Percentiles rank a stretch among this genome's conserved stretches.
Evolutionary conservation across 2,797 vertebrate genomes (phyloP).

Genomic region (Sebastes melanostomus): DNA sequence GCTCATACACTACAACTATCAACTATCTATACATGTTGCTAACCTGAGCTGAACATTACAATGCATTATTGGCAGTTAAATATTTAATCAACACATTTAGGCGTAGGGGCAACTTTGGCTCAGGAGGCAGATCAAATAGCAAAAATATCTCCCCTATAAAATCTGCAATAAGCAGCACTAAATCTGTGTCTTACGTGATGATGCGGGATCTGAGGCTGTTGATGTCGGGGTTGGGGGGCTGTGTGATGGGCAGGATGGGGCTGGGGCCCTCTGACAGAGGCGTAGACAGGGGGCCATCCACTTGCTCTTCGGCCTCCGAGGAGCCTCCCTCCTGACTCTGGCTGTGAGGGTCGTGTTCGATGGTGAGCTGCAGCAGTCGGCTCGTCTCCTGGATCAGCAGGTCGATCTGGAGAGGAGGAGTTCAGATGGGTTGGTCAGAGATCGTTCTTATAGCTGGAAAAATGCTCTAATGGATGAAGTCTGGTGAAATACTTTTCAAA

Average conservation of each 20-base stretch:
- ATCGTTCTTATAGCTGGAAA: background rate
- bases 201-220: slow-evolving; percentile 77
- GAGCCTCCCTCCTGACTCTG: slow-evolving; percentile 58
- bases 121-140: background rate
- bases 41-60: background rate
- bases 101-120: background rate
- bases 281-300: slow-evolving; percentile 70
- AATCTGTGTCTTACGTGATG: slow-evolving; percentile 86
- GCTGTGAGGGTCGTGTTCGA: slow-evolving; percentile 93
- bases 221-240: slow-evolving; percentile 79
- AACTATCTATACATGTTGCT: background rate
- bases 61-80: background rate
- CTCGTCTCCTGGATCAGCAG: slow-evolving; percentile 96
- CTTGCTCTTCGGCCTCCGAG: slow-evolving; percentile 58
- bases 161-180: no score
- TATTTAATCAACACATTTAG: background rate
- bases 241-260: slow-evolving; percentile 79
- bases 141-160: background rate
- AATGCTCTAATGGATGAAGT: background rate
- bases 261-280: slow-evolving; percentile 75
- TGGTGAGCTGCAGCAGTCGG: slow-evolving; percentile 94
- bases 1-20: background rate
- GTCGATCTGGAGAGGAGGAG: slow-evolving; percentile 85
- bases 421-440: background rate
- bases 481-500: background rate